phyloP scores from a whole-genome alignment of 2,888 invertebrate species.

The Conomelus anceps region DNA sequence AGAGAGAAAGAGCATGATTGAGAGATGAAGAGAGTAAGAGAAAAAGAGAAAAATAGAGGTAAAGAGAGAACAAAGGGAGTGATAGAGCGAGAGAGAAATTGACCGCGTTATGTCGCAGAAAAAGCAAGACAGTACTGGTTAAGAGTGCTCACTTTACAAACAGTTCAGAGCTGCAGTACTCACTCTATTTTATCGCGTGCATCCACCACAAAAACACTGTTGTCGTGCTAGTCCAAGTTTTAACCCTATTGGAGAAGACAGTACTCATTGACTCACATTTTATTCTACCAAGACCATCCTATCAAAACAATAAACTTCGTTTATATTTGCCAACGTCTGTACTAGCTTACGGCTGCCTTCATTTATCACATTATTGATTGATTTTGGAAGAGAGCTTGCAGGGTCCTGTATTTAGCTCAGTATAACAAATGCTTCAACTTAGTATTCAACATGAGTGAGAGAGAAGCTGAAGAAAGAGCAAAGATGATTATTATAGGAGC shows the following conservation, averaged over 20 bases:
- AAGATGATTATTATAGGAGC: too few species aligned
- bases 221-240: not conserved
- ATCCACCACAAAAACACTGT: not conserved
- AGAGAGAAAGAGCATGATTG: slow-evolving; percentile 1
- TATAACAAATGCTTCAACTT: too few species aligned
- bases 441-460: too few species aligned
- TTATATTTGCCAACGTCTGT: not conserved
- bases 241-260: not conserved
- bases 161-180: not conserved
- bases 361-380: not conserved
- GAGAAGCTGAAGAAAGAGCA: too few species aligned
- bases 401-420: too few species aligned
- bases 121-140: not conserved
- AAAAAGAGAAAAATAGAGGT: too few species aligned
- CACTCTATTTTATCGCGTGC: not conserved
- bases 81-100: slow-evolving; percentile 1
- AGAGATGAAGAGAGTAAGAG: not conserved
- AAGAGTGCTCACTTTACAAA: not conserved
- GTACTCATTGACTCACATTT: not conserved
- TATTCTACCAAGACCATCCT: not conserved
- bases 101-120: too few species aligned
- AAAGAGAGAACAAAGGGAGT: too few species aligned
- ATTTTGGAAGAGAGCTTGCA: not conserved
- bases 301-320: not conserved
- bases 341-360: not conserved